phyloP scores from a whole-genome alignment of 2,113 vertebrate species.

The Hippocampus comes region DNA sequence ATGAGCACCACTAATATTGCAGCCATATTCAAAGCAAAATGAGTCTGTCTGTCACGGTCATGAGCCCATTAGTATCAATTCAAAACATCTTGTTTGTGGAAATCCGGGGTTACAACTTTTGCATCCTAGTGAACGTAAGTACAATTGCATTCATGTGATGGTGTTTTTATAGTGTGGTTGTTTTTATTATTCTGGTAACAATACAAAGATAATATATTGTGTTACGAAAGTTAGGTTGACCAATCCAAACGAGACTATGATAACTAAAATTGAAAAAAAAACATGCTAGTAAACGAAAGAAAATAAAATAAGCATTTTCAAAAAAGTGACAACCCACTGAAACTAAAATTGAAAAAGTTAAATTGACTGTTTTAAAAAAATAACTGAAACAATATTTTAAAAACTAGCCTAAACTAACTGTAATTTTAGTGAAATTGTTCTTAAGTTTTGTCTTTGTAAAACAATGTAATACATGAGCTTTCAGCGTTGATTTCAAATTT shows the following conservation, averaged over 20 bases:
- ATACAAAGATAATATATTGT: too few relatives aligned
- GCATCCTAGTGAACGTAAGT: neutral
- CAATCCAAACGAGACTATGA: too few relatives aligned
- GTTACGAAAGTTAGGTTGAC: too few relatives aligned
- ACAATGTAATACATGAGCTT: neutral
- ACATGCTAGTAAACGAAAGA: neutral
- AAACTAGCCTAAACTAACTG: too few relatives aligned
- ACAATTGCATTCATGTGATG: conserved; percentile 3
- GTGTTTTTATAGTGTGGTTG: neutral
- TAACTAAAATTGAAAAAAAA: neutral
- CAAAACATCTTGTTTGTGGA: conserved; percentile 42
- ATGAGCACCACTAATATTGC: conserved; percentile 17
- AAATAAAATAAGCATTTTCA: neutral
- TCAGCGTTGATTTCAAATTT: neutral
- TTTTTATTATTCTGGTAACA: neutral
- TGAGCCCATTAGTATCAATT: conserved; percentile 57
- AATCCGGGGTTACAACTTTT: conserved; percentile 43
- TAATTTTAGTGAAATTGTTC: too few relatives aligned
- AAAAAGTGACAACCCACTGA: neutral
- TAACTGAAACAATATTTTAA: too few relatives aligned
- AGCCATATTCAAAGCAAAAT: conserved; percentile 23
- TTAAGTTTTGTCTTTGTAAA: too few relatives aligned
- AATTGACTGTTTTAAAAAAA: too few relatives aligned
- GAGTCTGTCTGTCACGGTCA: conserved; percentile 50
- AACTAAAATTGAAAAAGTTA: too few relatives aligned